A percentile compares a stretch with the other conserved stretches of the same genome.
phyloP scores from a whole-genome alignment of 2,797 vertebrate genomes.

The Aeoliscus strigatus region DNA sequence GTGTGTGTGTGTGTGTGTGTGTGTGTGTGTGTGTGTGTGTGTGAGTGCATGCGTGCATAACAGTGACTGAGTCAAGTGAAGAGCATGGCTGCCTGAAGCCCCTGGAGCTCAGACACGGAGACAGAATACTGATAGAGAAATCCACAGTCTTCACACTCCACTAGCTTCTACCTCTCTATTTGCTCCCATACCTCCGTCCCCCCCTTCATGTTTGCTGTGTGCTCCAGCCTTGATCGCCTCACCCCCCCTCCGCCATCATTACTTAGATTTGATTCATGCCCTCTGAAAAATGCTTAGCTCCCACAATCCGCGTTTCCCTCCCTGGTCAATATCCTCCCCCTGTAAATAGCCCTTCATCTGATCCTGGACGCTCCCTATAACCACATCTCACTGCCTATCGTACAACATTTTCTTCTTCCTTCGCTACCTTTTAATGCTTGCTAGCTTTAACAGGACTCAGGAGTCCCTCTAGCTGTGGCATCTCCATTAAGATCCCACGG shows the following conservation, averaged over 20 bases:
- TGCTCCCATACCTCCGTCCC: conserved; percentile 25
- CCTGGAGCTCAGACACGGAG: conserved; percentile 43
- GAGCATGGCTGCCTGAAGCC: conserved; percentile 36
- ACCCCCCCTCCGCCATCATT: conserved; percentile 26
- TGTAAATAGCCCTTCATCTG: conserved; percentile 40
- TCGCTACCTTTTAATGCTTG: conserved; percentile 37
- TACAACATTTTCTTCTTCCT: conserved; percentile 33
- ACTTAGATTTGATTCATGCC: conserved; percentile 29
- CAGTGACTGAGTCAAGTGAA: conserved; percentile 14
- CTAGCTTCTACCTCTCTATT: conserved; percentile 43
- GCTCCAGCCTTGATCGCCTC: conserved; percentile 15
- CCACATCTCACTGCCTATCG: conserved; percentile 19
- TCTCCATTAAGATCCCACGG: conserved; percentile 49
- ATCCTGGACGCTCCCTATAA: conserved; percentile 25
- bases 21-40: conserved; percentile 2
- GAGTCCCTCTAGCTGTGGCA: conserved; percentile 40
- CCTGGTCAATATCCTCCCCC: conserved; percentile 27
- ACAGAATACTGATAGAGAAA: conserved; percentile 65
- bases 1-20: neutral
- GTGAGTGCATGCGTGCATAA: conserved; percentile 28
- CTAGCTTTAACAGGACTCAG: conserved; percentile 47
- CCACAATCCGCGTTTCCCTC: conserved; percentile 15
- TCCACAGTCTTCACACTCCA: conserved; percentile 56
- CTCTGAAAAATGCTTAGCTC: conserved; percentile 17
- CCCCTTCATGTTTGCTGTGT: conserved; percentile 6